A percentile compares a stretch with the other conserved stretches of the same genome.
These are phyloP conservation scores for Myodes glareolus DNA, from an alignment of 2,113 vertebrate species.

Conservation along the genomic window DNA sequence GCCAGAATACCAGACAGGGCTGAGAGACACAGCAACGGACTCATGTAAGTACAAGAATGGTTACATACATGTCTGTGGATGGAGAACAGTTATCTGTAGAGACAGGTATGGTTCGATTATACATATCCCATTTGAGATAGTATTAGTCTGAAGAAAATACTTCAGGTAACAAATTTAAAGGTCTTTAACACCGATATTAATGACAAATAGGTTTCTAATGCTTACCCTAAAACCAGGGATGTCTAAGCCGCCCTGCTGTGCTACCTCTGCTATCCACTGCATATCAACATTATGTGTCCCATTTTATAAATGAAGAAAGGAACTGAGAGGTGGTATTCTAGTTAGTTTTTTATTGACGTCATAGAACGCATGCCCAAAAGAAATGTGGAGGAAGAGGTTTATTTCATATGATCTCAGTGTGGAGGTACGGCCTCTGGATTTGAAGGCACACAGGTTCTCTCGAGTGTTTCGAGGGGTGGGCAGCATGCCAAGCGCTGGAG, in stretches of 20 bases:
- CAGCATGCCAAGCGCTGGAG: not conserved
- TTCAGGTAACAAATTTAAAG: not conserved
- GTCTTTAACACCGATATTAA: not conserved
- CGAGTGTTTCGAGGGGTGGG: not conserved
- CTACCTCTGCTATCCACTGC: not conserved
- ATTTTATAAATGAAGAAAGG: not conserved
- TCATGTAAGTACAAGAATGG: not conserved
- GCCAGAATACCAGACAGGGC: not conserved
- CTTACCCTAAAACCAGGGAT: not conserved
- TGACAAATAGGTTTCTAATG: not conserved
- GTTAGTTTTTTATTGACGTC: not conserved
- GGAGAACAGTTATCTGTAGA: too few species aligned
- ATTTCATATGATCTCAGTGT: not conserved
- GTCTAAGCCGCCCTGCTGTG: not conserved
- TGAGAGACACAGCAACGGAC: not conserved
- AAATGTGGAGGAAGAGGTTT: not conserved
- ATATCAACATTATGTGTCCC: not conserved
- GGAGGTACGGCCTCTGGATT: not conserved
- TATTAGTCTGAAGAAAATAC: not conserved
- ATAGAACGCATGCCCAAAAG: not conserved
- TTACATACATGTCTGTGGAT: not conserved
- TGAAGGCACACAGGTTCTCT: not conserved
- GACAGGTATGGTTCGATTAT: not conserved
- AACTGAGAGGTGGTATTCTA: not conserved
- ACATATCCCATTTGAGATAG: not conserved